These are phyloP conservation scores for Saccopteryx bilineata DNA, from an alignment of 2,113 vertebrate genomes.

Conservation along the genomic window DNA sequence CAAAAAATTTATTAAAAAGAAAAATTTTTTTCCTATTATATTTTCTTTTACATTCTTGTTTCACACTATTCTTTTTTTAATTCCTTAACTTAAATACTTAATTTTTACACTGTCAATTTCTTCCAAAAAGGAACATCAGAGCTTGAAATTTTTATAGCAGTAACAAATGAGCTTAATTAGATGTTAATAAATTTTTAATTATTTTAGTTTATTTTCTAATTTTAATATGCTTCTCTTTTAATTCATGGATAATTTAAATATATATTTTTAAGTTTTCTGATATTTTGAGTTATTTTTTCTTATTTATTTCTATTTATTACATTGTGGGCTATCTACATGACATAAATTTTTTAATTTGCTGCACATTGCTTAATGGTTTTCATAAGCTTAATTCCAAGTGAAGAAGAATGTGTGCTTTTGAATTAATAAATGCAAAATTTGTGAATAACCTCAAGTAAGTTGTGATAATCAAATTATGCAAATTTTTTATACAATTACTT, in stretches of 20 bases:
- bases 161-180: background rate
- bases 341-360: background rate
- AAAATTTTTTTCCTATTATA: background rate
- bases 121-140: background rate
- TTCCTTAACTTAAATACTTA: background rate
- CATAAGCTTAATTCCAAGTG: background rate
- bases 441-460: background rate
- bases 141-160: background rate
- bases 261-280: background rate
- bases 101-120: background rate
- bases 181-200: background rate
- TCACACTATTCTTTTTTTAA: background rate
- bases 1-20: no score
- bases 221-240: background rate
- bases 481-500: background rate
- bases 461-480: background rate
- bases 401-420: background rate
- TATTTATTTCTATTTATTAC: background rate
- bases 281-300: background rate
- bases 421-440: background rate
- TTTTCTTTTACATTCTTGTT: background rate
- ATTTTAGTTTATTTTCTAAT: background rate
- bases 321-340: background rate
- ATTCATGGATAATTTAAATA: background rate
- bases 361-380: background rate